These are phyloP conservation scores for Felis chaus DNA, from an alignment of 2,113 vertebrate species.

Conservation along the genomic window DNA sequence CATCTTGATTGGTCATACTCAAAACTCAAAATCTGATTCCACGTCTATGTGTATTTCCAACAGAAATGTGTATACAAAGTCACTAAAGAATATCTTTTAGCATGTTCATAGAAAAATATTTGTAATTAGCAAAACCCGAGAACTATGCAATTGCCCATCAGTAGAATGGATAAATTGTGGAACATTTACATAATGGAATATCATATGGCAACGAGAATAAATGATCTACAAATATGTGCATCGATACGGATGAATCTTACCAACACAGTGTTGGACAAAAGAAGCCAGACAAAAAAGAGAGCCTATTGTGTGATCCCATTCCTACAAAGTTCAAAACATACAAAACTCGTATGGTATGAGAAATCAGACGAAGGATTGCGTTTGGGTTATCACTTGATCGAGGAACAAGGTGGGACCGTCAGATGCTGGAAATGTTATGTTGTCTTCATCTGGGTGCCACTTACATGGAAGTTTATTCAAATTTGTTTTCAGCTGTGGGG, in stretches of 20 bases:
- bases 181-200: not conserved
- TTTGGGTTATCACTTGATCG: not conserved
- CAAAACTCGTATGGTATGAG: not conserved
- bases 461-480: not conserved
- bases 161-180: not conserved
- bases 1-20: not conserved
- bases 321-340: not conserved
- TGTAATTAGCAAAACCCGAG: not conserved
- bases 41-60: not conserved
- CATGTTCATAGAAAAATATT: not conserved
- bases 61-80: not conserved
- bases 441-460: not conserved
- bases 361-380: not conserved
- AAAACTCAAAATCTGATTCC: not conserved
- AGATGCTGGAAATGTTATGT: not conserved
- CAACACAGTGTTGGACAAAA: not conserved
- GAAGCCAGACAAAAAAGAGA: not conserved
- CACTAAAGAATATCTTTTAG: not conserved
- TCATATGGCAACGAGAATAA: not conserved
- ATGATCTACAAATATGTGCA: not conserved
- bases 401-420: not conserved
- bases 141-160: not conserved
- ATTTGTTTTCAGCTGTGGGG: constrained; percentile 6
- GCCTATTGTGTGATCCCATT: not conserved
- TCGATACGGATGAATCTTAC: not conserved